phyloP scores from a whole-genome alignment of 2,113 vertebrate species.

The Saccopteryx leptura region DNA sequence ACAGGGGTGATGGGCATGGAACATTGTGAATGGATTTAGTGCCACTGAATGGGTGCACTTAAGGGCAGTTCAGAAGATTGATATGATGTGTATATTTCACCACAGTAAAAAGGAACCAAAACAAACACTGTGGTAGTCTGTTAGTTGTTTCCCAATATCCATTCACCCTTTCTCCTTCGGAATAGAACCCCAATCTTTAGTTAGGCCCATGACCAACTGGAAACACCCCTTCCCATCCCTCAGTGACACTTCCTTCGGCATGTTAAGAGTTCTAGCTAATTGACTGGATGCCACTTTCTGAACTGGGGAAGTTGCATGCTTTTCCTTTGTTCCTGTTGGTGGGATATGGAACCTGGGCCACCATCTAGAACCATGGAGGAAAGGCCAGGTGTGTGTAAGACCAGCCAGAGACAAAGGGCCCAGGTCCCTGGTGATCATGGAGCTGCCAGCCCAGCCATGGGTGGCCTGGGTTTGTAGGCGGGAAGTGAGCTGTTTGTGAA shows the following conservation, averaged over 20 bases:
- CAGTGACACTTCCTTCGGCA: rapidly evolving
- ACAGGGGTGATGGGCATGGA: rapidly evolving
- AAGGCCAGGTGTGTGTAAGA: not conserved
- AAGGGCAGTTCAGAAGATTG: too few relatives aligned
- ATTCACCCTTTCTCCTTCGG: not conserved
- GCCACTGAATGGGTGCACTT: rapidly evolving
- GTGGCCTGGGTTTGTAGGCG: not conserved
- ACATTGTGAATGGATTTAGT: rapidly evolving
- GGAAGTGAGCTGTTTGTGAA: not conserved
- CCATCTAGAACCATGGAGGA: not conserved
- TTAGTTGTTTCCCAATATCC: not conserved
- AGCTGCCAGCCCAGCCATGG: not conserved
- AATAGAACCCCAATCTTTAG: not conserved
- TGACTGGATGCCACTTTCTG: not conserved
- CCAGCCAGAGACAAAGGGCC: not conserved
- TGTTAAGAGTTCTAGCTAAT: not conserved
- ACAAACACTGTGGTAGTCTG: not conserved
- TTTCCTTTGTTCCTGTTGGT: rapidly evolving
- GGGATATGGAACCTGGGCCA: rapidly evolving
- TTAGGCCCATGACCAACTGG: rapidly evolving
- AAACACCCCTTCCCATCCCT: rapidly evolving
- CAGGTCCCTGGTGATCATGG: not conserved
- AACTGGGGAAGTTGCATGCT: rapidly evolving
- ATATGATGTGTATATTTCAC: not conserved
- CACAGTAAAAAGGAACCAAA: not conserved